These are phyloP conservation scores for Discoglossus pictus DNA, from an alignment of 2,797 vertebrate species.

Conservation along the genomic window DNA sequence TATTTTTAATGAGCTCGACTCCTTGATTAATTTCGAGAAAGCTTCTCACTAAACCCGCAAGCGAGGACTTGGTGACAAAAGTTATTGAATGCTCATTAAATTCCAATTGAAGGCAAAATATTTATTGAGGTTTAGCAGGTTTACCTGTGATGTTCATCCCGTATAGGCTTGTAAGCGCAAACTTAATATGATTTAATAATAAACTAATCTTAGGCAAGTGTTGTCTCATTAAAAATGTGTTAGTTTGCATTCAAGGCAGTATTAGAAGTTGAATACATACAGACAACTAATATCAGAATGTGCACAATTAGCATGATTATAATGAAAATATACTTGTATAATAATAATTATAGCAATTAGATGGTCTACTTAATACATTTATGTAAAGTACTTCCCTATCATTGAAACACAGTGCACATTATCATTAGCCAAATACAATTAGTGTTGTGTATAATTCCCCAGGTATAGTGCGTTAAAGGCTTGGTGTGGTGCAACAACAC, in stretches of 20 bases:
- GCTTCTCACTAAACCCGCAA: slow-evolving; percentile 14
- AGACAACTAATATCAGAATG: not conserved
- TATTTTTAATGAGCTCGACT: slow-evolving; percentile 36
- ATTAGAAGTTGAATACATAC: slow-evolving; percentile 21
- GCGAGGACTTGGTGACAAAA: slow-evolving; percentile 3
- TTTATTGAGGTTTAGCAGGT: slow-evolving; percentile 34
- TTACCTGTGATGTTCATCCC: slow-evolving; percentile 19
- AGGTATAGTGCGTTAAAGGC: too few relatives aligned
- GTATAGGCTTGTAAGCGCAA: slow-evolving; percentile 29
- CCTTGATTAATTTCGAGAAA: slow-evolving; percentile 30
- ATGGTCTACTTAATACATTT: not conserved
- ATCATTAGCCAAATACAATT: too few relatives aligned
- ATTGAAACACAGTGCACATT: too few relatives aligned
- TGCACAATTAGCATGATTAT: slow-evolving; percentile 12
- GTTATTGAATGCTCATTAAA: slow-evolving; percentile 33
- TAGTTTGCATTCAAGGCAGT: slow-evolving; percentile 28
- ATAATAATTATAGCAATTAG: slow-evolving; percentile 30
- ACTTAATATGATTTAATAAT: slow-evolving; percentile 41
- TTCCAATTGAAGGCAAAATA: slow-evolving; percentile 29
- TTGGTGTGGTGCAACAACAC: too few relatives aligned
- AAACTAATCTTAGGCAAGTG: slow-evolving; percentile 38
- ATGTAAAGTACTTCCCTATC: too few relatives aligned
- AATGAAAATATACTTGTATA: slow-evolving; percentile 1
- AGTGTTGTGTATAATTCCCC: too few relatives aligned
- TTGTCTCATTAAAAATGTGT: slow-evolving; percentile 36